Evolutionary conservation across 2,888 invertebrate genomes (phyloP).

Genomic region (Ochropleura leucogaster): DNA sequence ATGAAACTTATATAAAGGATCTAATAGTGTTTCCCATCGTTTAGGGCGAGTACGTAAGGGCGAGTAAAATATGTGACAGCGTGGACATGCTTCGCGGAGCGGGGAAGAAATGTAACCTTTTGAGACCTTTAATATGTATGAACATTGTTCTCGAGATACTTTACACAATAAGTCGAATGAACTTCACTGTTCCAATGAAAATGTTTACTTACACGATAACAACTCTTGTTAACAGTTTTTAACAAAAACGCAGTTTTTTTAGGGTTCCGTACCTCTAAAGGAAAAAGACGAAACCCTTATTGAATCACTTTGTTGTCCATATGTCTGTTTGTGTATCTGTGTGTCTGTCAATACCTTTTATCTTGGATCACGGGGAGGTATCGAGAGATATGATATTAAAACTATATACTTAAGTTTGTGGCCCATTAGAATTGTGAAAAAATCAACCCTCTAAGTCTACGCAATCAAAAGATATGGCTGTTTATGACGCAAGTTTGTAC

Average conservation of each 20-base stretch:
- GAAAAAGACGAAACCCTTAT: no score
- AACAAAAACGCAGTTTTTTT: background rate
- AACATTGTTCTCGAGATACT: conserved; percentile 64
- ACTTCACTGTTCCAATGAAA: conserved; percentile 33
- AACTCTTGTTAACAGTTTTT: background rate
- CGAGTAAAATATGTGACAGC: conserved; percentile 86
- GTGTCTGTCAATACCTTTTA: no score
- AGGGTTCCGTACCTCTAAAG: no score
- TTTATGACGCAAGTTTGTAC: no score
- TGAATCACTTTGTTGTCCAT: no score
- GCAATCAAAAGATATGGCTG: no score
- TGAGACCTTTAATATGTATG: conserved; percentile 75
- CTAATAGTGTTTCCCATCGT: conserved; percentile 70
- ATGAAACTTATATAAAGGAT: conserved; percentile 65
- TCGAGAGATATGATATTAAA: no score
- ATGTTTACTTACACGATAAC: background rate
- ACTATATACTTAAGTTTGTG: no score
- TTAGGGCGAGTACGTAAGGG: conserved; percentile 72
- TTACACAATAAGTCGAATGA: conserved; percentile 56
- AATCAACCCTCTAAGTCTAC: no score
- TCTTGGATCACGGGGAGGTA: no score
- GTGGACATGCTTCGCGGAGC: conserved; percentile 83
- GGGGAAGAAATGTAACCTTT: conserved; percentile 84
- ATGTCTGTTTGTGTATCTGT: no score
- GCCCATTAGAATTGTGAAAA: no score